Evolutionary conservation across 2,888 invertebrate species (phyloP), one percentile per base, ranked within the genome.

Genomic region (Pediacus dermestoides): DNA sequence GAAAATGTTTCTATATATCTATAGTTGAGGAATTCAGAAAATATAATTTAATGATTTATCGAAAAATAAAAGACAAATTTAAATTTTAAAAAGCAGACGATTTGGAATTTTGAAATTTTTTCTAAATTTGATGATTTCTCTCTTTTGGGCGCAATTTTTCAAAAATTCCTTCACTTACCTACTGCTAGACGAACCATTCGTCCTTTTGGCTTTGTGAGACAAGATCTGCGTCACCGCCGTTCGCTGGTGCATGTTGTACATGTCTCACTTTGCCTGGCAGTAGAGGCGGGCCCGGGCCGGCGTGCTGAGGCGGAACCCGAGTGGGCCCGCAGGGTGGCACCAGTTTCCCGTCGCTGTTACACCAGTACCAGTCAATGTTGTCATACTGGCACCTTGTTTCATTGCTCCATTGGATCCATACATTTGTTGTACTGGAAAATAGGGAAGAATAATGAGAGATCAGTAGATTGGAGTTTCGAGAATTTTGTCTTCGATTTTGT

Each of bases 301-400:
- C 68, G 63, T 69, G 70, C 67, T 68, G 67, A 63, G 61, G 60
- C 66, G 68, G 70, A 70, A 70, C 70, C 70, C 70, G 59, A 65
- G 68, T 66, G 73, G 76, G 84, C 86, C 88, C 88, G 85, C 89
- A 89, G 89, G 90, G 89, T 82, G 88, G 85, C 80, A 82, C 88
- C 85, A 88, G 89, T 90, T 90, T 90, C 88, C 89, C 89, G 67
- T 68, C 52, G 70, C 49, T 23, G 44, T 58, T 39, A 65, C 67
- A 46, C 61, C 56, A 42, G 64, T 66, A 51, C 64, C 72, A 64
- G 72, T 68, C 60, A 72, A 61, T 60, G 71, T 73, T 69, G 75
- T 76, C 72, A 76, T 74, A 53, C 80, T 74, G 68, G 76, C 77
- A 71, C 77, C 70, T 70, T 72, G 72, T 58, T 74, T 76, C 62